Evolutionary conservation across 2,888 invertebrate species (phyloP), one percentile per base, ranked within the genome.

Genomic region (Drosophila austrosaltans): DNA sequence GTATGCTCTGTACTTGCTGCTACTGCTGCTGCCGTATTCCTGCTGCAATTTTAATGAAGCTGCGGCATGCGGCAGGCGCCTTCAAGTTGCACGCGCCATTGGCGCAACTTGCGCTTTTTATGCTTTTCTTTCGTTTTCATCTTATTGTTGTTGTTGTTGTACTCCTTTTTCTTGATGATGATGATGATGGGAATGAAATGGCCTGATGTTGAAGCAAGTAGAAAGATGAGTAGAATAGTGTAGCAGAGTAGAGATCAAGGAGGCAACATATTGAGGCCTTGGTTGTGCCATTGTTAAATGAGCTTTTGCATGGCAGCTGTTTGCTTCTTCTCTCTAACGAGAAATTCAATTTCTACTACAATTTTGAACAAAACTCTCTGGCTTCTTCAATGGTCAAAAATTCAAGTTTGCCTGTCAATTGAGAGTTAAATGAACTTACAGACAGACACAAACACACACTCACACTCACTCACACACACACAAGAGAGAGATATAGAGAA

Each of bases 41-140:
- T 84, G 87, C 81, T 84, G 87, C 83, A 84, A 84, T 87, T 84
- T 84, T 84, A 84, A 84, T 84, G 87, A 87, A 84, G 83, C 83
- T 84, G 87, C 87, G 87, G 87, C 83, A 84, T 82, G 86, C 67
- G 82, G 81, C 82, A 76, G 63, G 78, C 79, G 82, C 79, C 85
- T 83, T 87, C 82, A 69, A 87, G 80, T 80, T 82, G 85, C 83
- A 84, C 82, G 87, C 85, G 78, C 85, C 82, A 87, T 77, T 80
- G 85, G 75, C 85, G 80, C 77, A 87, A 84, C 82, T 84, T 84
- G 83, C 82, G 85, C 87, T 80, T 87, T 84, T 84, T 82, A 78
- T 77, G 82, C 74, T 69, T 69, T 25, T 61, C 40, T 7, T 22
- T 40, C 39, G 20, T 39, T 22, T 22, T 25, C 58, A n/a, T 58